Evolutionary conservation across 2,113 vertebrate genomes (phyloP), one percentile per base, ranked within the genome.

Genomic region (Lonchura striata): DNA sequence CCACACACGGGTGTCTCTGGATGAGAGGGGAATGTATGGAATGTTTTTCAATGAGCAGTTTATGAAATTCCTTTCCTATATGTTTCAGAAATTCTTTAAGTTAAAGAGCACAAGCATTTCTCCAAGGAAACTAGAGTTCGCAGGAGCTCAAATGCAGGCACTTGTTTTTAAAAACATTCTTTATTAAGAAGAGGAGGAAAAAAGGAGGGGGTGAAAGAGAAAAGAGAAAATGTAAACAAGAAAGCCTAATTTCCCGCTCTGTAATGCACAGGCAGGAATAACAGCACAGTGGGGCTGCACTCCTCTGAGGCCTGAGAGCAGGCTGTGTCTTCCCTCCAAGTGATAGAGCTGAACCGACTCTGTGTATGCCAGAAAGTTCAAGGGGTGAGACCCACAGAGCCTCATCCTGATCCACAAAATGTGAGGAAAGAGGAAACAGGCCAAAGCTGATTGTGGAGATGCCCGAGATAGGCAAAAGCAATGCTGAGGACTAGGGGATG

Each of bases 31-130:
- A 97, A 97, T 97, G 97, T 96, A 96, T 97, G 97, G 97, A 97
- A 97, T 97, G 96, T 97, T 97, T 97, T 97, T 97, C 96, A 97
- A 94, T 92, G 96, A 97, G 92, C 90, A 96, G 96, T 96, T 97
- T 97, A 97, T 97, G 97, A 97, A 97, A 97, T 97, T 97, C 95
- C 94, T 97, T 97, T 95, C 88, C 95, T 97, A 97, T 97, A 97
- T 91, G 96, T 95, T 96, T 96, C 90, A n/a, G 95, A 95, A 95
- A 97, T 96, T 96, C 94, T 97, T 97, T 96, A 97, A 91, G 59
- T 96, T 95, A 88, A 95, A 96, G 86, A 91, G 93, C 49, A 53
- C 79, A 92, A 95, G 89, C 89, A 44, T 96, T 96, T 96, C 95
- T 97, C 95, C 95, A 95, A 87, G 95, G 94, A 96, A 97, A 96